Evolutionary conservation across 2,113 vertebrate species (phyloP).

Genomic region (Pipra filicauda): DNA sequence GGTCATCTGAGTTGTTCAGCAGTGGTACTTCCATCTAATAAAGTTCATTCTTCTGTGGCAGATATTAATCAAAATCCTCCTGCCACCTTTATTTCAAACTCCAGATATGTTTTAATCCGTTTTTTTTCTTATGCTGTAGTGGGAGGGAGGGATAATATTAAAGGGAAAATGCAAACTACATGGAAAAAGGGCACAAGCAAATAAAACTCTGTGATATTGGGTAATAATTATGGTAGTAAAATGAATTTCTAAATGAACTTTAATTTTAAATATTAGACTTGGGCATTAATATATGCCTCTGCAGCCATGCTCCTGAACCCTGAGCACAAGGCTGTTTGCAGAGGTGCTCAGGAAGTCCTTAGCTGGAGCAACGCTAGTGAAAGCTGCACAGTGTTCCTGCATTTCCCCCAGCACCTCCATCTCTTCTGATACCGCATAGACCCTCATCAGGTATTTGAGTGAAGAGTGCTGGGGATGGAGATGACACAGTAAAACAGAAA

Average conservation of each 20-base stretch:
- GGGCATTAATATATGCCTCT: not conserved
- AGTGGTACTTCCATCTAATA: not conserved
- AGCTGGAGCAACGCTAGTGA: not conserved
- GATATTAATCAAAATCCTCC: not conserved
- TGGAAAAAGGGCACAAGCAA: not conserved
- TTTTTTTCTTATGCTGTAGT: not conserved
- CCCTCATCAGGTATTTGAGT: not conserved
- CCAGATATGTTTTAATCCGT: not conserved
- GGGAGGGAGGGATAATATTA: not conserved
- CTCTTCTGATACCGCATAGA: not conserved
- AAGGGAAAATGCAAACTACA: not conserved
- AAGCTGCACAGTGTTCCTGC: fast-evolving
- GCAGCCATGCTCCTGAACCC: not conserved
- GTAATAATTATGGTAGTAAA: not conserved
- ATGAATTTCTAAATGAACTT: fast-evolving
- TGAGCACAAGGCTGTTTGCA: not conserved
- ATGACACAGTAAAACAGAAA: not conserved
- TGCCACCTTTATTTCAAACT: not conserved
- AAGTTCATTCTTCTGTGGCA: not conserved
- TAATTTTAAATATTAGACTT: not conserved
- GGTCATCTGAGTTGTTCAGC: not conserved
- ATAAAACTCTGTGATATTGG: not conserved
- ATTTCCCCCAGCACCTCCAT: not conserved
- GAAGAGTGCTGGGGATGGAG: not conserved
- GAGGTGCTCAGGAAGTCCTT: not conserved